Evolutionary conservation across 2,113 vertebrate species (phyloP).

Genomic region (Reinhardtius hippoglossoides): DNA sequence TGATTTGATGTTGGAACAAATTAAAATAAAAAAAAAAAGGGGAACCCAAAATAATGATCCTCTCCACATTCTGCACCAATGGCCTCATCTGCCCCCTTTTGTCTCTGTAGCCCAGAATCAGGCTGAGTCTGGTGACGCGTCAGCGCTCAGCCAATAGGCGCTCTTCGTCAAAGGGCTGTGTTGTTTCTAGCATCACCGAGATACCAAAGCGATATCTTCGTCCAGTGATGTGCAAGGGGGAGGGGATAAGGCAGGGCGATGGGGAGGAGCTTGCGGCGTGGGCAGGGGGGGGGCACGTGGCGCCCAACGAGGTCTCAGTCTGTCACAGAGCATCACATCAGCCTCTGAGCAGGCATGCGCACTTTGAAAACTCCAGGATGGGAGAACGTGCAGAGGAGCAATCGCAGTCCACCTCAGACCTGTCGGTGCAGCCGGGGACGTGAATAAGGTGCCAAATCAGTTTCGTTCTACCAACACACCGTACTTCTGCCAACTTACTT

Average conservation of each 20-base stretch:
- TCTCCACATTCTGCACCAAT: slow-evolving; percentile 38
- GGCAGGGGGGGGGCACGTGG: slow-evolving; percentile 60
- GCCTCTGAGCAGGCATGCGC: slow-evolving; percentile 55
- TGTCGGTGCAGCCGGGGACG: not conserved
- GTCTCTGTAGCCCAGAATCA: slow-evolving; percentile 57
- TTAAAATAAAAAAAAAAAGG: not conserved
- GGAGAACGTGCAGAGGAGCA: slow-evolving; percentile 1
- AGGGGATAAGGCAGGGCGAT: not conserved
- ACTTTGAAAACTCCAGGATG: not conserved
- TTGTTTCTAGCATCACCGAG: slow-evolving; percentile 41
- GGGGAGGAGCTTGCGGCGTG: slow-evolving; percentile 46
- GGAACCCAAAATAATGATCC: slow-evolving; percentile 8
- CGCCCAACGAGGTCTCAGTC: slow-evolving; percentile 58
- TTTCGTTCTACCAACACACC: not conserved
- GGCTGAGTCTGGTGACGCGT: slow-evolving; percentile 62
- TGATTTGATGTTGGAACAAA: not conserved
- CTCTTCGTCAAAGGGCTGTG: slow-evolving; percentile 22
- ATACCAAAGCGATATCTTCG: slow-evolving; percentile 26
- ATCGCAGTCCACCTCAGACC: not conserved
- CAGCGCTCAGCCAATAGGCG: slow-evolving; percentile 65
- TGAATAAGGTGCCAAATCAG: not conserved
- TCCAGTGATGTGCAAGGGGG: slow-evolving; percentile 57
- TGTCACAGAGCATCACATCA: slow-evolving; percentile 77
- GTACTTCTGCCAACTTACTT: not conserved
- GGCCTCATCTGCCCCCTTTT: slow-evolving; percentile 49